Base-by-base conservation (phyloP, 1,140 invertebrate genomes). In the Zaprionus camerounensis region DNA sequence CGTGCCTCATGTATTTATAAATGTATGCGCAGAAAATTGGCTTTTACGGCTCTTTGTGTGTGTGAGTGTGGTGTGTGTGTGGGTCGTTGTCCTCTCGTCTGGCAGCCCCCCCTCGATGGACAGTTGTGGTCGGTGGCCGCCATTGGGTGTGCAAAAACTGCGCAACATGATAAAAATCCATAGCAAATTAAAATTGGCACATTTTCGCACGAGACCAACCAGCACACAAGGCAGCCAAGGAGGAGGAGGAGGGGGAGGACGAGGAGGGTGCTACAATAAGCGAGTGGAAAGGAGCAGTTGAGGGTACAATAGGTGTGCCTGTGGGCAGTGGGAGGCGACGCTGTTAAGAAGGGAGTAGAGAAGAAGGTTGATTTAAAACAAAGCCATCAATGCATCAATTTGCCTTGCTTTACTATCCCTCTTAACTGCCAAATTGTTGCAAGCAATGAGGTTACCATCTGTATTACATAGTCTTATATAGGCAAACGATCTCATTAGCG, bases 121-220 rank as follows among this genome's bases (percentile, higher is more conserved):
- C 70, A 57, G 62, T 77, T 77, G 74, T 38, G 73, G 73, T 69
- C 68, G 57, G 41, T 71, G 67, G 41, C 53, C 63, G 73, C 73
- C 61, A 49, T 34, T 71, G 67, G 41, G 41, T 59, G 62, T 49
- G 55, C 51, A 74, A 80, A 69, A 70, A 65, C 65, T 76, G 73
- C 70, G 49, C n/a, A 74, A 65, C 63, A 82, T 61, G 66, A 84
- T 77, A 59, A 71, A 84, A 78, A 84, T 61, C 69, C 74, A 72
- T 72, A 53, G 75, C 55, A 82, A 81, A 76, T 81, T 71, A 73
- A 64, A 76, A 66, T 76, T 81, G 78, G 69, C 68, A 86, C 80
- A 82, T 78, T 83, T 84, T 78, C 46, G 49, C 51, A 76, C 44
- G 57, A 51, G 46, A 55, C 55, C 58, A 64, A 9, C 22, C 66